Base-by-base conservation (phyloP, 2,113 vertebrate genomes). In the Bagarius yarrelli region DNA sequence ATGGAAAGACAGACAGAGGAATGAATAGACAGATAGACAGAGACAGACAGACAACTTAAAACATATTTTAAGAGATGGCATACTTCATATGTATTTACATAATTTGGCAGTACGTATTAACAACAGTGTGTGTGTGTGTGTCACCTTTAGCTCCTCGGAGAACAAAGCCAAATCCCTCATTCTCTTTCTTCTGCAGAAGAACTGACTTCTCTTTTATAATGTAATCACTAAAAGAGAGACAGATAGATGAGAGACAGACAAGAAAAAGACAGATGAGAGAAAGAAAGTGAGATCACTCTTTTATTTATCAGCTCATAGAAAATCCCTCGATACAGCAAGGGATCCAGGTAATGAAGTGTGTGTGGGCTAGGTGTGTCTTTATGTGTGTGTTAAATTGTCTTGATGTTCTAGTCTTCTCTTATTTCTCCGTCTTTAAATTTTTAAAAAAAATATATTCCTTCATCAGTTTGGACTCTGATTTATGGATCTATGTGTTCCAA, bases 131-230 rank as follows among this genome's bases (percentile, higher is more conserved):
- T 72, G n/a, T 72, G 32, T 74, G 27, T 53, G 16, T 74, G 30
- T 78, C 89, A 99, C 98, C 98, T 97, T 99, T 99, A 79, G 98
- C 98, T 93, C 98, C 98, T 87, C 98, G 91, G 87, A 99, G 97
- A 88, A 99, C 97, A 88, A 99, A 99, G 82, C 98, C 97, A 83
- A 99, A 99, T 88, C 98, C 97, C 89, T 99, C 97, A 95, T 97
- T 98, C 93, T 99, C 98, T 90, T 97, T 99, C 91, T 99, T 99
- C 95, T 99, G 98, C 87, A 99, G 95, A 92, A 98, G 95, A 92
- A 98, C 98, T 53, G 96, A 96, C 93, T 99, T 99, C 93, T 99
- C 98, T 92, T 99, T 96, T 91, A 98, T 96, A 86, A 97, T 94
- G 95, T 97, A 99, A 95, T 99, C 98, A 93, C 98, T 99, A 94